A percentile compares a stretch with the other conserved stretches of the same genome.
Evolutionary conservation across 30 jellyfish, hydroid and myxozoan genomes (phyloP).

Genomic region (Turritopsis dohrnii): DNA sequence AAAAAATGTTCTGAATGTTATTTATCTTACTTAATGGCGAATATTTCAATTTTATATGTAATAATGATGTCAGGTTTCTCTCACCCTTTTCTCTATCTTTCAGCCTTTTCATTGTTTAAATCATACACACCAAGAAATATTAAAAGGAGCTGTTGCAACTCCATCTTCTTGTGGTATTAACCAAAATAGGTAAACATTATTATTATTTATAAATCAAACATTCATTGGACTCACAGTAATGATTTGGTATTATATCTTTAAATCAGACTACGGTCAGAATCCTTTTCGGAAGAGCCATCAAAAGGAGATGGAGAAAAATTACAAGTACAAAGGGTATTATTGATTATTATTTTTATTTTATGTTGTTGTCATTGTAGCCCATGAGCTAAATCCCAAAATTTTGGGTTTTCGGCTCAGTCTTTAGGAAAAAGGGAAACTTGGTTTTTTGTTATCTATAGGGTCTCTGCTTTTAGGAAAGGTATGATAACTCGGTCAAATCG

Average conservation of each 20-base stretch:
- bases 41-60: not conserved
- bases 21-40: too few species aligned
- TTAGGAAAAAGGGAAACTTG: too few species aligned
- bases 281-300: not conserved
- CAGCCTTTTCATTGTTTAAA: slow-evolving; percentile 70
- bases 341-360: too few species aligned
- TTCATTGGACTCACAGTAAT: too few species aligned
- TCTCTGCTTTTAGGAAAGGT: too few species aligned
- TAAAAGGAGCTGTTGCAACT: slow-evolving; percentile 79
- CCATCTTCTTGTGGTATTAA: slow-evolving; percentile 81
- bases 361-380: too few species aligned
- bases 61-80: not conserved
- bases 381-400: too few species aligned
- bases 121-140: slow-evolving; percentile 82
- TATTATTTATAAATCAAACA: not conserved
- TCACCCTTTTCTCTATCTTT: not conserved
- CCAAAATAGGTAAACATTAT: slow-evolving; percentile 44
- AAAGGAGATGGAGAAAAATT: not conserved
- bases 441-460: too few species aligned
- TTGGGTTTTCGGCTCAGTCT: too few species aligned
- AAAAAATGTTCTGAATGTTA: too few species aligned
- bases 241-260: not conserved
- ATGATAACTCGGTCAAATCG: too few species aligned
- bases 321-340: slow-evolving; percentile 11
- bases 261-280: not conserved